phyloP scores from a whole-genome alignment of 92 coral and sea anemone species.

The Paramuricea clavata region DNA sequence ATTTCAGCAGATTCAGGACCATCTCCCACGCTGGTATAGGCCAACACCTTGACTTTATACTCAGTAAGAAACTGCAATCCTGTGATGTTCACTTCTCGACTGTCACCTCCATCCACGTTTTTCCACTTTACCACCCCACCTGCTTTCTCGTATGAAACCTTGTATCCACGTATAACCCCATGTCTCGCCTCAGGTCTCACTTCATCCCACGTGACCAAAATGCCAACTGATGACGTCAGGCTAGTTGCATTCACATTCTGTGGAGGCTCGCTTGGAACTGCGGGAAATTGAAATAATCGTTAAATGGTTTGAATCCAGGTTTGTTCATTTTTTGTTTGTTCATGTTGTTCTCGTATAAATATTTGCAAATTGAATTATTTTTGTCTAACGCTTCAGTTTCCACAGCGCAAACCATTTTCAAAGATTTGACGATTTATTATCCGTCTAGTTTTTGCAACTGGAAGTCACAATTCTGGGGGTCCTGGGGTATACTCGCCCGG shows the following conservation, averaged over 20 bases:
- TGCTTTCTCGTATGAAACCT: conserved; percentile 36
- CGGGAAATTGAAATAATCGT: no score
- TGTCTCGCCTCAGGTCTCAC: conserved; percentile 73
- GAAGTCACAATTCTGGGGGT: no score
- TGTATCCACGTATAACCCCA: conserved; percentile 78
- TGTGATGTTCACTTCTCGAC: conserved; percentile 42
- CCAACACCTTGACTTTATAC: conserved; percentile 62
- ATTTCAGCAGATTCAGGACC: conserved; percentile 45
- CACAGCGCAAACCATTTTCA: no score
- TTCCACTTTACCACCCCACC: conserved; percentile 26
- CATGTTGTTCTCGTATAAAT: no score
- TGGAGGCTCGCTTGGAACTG: conserved; percentile 75
- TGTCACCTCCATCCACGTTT: conserved; percentile 19
- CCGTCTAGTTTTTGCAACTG: no score
- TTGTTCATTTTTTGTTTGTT: no score
- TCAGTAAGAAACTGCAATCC: conserved; percentile 63
- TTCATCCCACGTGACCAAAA: conserved; percentile 67
- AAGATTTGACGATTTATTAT: no score
- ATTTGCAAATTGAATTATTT: no score
- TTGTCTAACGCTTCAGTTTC: no score
- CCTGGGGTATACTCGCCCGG: no score
- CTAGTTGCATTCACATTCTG: conserved; percentile 35
- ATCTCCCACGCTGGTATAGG: conserved; percentile 78
- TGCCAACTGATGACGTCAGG: conserved; percentile 59
- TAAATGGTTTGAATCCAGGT: no score